Percentiles rank a stretch among this genome's conserved stretches.
Conservation (phyloP, 2,888 invertebrate species). For the Drosophila atripex region DNA sequence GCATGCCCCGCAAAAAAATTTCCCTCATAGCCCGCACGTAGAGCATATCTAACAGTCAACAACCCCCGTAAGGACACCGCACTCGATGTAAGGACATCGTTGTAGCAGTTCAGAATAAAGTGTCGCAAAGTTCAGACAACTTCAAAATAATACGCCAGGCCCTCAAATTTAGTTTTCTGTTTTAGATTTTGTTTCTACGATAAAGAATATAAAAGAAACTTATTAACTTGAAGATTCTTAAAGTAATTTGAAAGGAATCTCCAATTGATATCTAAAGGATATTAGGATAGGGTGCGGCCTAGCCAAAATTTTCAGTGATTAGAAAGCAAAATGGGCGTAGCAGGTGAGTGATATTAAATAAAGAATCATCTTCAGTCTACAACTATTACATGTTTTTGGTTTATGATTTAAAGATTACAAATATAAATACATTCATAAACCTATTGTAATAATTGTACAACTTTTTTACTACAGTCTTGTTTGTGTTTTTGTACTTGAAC, state of each 20-base stretch:
- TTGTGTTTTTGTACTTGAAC: conserved; percentile 69
- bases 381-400: neutral
- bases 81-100: conserved; percentile 41
- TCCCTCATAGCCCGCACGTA: conserved; percentile 44
- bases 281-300: conserved; percentile 48
- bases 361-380: conserved; percentile 12
- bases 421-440: neutral
- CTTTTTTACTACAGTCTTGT: conserved; percentile 29
- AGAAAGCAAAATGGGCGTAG: conserved; percentile 58
- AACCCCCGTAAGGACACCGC: conserved; percentile 67
- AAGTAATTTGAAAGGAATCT: neutral
- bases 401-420: neutral
- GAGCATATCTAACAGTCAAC: conserved; percentile 42
- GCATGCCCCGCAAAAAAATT: conserved; percentile 69
- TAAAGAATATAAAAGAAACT: conserved; percentile 33
- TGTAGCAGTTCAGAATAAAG: conserved; percentile 51
- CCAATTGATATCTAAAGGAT: neutral
- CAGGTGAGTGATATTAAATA: conserved; percentile 56
- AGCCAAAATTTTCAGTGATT: conserved; percentile 19
- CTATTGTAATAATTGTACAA: neutral
- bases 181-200: neutral
- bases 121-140: conserved; percentile 54
- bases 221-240: neutral
- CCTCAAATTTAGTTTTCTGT: neutral
- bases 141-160: neutral